Conservation (phyloP, 2,888 invertebrate species). For the Orthonevra nobilis region DNA sequence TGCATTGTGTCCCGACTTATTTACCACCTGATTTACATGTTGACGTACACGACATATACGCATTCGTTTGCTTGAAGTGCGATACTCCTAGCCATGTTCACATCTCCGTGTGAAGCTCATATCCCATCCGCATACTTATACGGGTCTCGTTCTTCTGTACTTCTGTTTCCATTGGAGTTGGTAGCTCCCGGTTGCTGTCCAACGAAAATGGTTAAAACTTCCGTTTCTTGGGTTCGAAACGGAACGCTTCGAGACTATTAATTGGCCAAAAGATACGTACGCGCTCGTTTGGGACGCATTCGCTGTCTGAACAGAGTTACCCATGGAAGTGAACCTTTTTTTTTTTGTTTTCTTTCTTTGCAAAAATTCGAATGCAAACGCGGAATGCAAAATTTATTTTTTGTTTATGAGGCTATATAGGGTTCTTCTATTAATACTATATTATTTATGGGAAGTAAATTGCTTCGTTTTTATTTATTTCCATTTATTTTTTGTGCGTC, state of each 20-base stretch:
- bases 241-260: slow-evolving; percentile 64
- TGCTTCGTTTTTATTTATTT: too few species aligned
- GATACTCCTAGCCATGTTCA: slow-evolving; percentile 40
- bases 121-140: slow-evolving; percentile 50
- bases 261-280: slow-evolving; percentile 50
- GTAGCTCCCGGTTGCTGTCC: slow-evolving; percentile 3
- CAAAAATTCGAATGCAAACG: slow-evolving; percentile 27
- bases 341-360: neutral
- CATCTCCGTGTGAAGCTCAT: slow-evolving; percentile 53
- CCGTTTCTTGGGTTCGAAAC: slow-evolving; percentile 64
- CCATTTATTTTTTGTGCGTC: too few species aligned
- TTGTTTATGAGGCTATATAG: neutral
- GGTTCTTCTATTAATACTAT: too few species aligned
- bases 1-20: slow-evolving; percentile 65
- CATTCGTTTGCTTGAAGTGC: slow-evolving; percentile 11
- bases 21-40: slow-evolving; percentile 71
- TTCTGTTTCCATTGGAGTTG: neutral
- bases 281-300: neutral
- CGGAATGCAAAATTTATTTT: slow-evolving; percentile 52
- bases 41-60: slow-evolving; percentile 64
- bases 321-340: slow-evolving; percentile 19
- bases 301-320: slow-evolving; percentile 1
- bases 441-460: slow-evolving; percentile 56
- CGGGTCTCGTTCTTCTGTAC: slow-evolving; percentile 37
- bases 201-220: slow-evolving; percentile 66